Base-by-base conservation (phyloP, 2,113 vertebrate species). In the Pygoscelis adeliae region DNA sequence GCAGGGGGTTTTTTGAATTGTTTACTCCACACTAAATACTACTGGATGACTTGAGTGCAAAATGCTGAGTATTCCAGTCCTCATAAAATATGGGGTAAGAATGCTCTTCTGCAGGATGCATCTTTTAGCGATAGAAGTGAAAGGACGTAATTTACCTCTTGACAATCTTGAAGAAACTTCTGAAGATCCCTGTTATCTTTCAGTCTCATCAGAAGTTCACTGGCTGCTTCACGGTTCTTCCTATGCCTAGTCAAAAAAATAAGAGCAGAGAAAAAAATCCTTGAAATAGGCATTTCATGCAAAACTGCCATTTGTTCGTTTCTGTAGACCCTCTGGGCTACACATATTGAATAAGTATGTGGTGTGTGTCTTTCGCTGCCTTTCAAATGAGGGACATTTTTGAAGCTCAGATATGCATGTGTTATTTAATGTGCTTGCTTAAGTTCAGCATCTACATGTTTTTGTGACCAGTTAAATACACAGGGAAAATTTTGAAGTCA, bases 131-230 rank as follows among this genome's bases (percentile, higher is more conserved):
- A 22, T 8, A 56, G 4, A 71, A 88, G 42, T 29, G 27, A 83
- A 83, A 91, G 34, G 53, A 67, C 13, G 8, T 29, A 23, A 42
- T 67, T 87, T 95, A 99, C 99, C 99, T 99, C 99, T 97, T 99
- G 99, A 87, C 99, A 99, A 97, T 99, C 99, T 98, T 99, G 99
- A 65, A 99, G 98, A 96, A 99, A 99, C 98, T 99, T 99, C 89
- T 99, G 99, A 93, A 99, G 98, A 94, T 99, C 99, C 95, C 99
- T 97, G 98, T 99, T 99, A 97, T 99, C 99, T 97, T 99, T 99
- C 93, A 99, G 97, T 89, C 98, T 99, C 97, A 98, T 98, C 95
- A 99, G 97, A 80, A 99, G 99, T 65, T 99, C 99, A 63, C 98
- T 99, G 92, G 99, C 99, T 14, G 99, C 99, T 85, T 99, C 99